phyloP scores from a whole-genome alignment of 2,888 invertebrate genomes.

The Pelosia muscerda region DNA sequence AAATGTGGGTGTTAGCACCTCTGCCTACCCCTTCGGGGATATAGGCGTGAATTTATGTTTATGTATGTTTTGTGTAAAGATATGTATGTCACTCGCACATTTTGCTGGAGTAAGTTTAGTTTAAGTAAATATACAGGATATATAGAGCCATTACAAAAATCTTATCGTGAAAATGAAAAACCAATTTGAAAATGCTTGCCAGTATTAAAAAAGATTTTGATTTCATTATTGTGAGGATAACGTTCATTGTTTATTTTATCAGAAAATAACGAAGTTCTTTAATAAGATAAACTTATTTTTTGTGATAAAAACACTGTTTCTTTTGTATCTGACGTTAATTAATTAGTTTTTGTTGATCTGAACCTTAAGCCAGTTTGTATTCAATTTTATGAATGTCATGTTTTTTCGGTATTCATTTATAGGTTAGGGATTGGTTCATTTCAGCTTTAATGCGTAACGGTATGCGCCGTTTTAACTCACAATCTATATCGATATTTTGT shows the following conservation, averaged over 20 bases:
- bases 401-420: no score
- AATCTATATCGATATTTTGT: no score
- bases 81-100: no score
- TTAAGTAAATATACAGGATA: background rate
- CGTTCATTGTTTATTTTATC: background rate
- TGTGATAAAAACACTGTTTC: conserved; percentile 11
- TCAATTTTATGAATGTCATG: background rate
- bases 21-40: no score
- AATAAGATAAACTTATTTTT: conserved; percentile 8
- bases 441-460: no score
- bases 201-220: background rate
- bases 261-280: conserved; percentile 10
- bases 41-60: no score
- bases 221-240: background rate
- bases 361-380: conserved; percentile 5
- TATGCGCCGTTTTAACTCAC: no score
- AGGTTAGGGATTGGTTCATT: no score
- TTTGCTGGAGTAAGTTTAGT: no score
- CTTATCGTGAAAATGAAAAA: background rate
- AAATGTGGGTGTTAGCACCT: no score
- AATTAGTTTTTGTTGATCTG: conserved; percentile 17
- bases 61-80: no score
- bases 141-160: background rate
- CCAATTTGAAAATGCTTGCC: background rate
- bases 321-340: conserved; percentile 17